Conservation (phyloP, 2,797 vertebrate species). For the Sylvia borin region DNA sequence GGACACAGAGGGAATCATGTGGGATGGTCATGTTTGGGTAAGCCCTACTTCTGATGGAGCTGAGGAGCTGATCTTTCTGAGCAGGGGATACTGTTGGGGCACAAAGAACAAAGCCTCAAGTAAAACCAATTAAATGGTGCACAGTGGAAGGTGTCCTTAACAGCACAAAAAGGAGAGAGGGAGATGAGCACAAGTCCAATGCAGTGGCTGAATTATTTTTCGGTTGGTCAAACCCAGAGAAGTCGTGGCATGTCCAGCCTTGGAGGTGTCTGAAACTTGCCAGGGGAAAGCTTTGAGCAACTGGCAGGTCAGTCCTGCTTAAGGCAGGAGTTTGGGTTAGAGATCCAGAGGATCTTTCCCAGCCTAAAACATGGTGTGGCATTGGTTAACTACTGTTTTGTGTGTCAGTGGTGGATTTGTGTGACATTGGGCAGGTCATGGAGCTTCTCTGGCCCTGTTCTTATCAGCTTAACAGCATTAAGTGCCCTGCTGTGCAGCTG, state of each 20-base stretch:
- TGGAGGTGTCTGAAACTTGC: not conserved
- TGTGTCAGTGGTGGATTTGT: not conserved
- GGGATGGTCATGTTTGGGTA: not conserved
- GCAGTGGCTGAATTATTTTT: not conserved
- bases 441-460: not conserved
- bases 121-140: not conserved
- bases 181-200: not conserved
- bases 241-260: not conserved
- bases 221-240: not conserved
- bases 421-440: not conserved
- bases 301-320: not conserved
- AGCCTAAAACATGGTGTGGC: accelerated
- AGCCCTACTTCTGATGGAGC: not conserved
- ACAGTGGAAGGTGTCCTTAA: not conserved
- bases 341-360: not conserved
- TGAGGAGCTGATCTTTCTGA: not conserved
- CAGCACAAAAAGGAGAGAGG: not conserved
- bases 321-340: not conserved
- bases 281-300: not conserved
- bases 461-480: not conserved
- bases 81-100: not conserved
- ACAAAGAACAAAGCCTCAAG: not conserved
- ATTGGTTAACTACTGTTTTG: not conserved
- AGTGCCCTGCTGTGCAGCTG: not conserved
- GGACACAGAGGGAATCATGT: not conserved